Conservation (phyloP, 1,140 invertebrate species). For the Pinna nobilis region DNA sequence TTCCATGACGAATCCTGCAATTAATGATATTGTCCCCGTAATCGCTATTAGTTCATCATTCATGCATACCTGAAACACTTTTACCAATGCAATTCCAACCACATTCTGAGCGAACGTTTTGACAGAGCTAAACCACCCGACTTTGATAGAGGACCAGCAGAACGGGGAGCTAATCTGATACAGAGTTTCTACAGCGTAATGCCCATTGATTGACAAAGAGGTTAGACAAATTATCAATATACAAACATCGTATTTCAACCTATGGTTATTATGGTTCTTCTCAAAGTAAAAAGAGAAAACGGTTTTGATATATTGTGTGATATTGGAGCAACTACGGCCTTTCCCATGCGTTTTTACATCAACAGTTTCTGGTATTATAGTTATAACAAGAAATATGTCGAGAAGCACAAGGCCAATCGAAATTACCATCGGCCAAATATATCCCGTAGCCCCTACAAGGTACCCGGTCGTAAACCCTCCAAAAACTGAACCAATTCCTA, state of each 20-base stretch:
- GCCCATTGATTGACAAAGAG: constrained; percentile 8
- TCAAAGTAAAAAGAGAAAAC: constrained; percentile 17
- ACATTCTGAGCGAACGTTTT: neutral
- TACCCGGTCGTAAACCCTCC: constrained; percentile 27
- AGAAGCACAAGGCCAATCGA: constrained; percentile 1
- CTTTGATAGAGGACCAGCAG: constrained; percentile 39
- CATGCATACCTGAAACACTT: constrained; percentile 20
- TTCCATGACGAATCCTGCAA: constrained; percentile 1
- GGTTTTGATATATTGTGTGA: neutral
- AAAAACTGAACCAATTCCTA: constrained; percentile 3
- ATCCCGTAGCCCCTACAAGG: constrained; percentile 25
- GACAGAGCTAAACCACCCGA: constrained; percentile 14
- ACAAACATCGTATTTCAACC: constrained; percentile 28
- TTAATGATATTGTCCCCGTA: constrained; percentile 12
- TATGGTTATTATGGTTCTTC: neutral
- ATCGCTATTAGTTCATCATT: constrained; percentile 16
- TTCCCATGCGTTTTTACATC: neutral
- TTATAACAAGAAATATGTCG: constrained; percentile 11
- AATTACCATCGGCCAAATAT: constrained; percentile 12
- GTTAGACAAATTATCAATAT: constrained; percentile 7
- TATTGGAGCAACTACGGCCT: neutral
- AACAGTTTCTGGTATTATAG: constrained; percentile 33
- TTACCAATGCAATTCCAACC: constrained; percentile 3
- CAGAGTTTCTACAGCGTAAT: constrained; percentile 6
- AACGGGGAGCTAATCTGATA: constrained; percentile 33